phyloP scores from a whole-genome alignment of 2,797 vertebrate species.

The Sebastes minor region DNA sequence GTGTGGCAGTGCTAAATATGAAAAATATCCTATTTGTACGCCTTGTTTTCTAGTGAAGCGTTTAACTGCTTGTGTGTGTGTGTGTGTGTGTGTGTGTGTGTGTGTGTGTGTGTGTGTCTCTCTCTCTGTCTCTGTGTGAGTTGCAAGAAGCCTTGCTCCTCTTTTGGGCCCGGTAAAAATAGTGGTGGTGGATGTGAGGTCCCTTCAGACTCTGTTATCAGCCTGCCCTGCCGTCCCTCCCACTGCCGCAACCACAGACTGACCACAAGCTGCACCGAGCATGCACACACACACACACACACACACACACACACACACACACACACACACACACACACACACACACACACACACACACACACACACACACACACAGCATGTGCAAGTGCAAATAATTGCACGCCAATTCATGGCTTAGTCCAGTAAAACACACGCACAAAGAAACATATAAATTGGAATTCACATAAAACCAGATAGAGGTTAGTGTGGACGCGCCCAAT shows the following conservation, averaged over 20 bases:
- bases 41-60: constrained; percentile 57
- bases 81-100: constrained; percentile 2
- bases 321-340: constrained; percentile 1
- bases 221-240: constrained; percentile 71
- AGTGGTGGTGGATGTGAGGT: constrained; percentile 82
- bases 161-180: constrained; percentile 80
- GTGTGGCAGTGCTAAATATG: constrained; percentile 26
- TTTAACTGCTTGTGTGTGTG: constrained; percentile 38
- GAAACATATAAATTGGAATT: constrained; percentile 57
- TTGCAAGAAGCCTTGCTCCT: constrained; percentile 64
- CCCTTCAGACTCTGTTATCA: constrained; percentile 82
- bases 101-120: background rate
- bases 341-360: constrained; percentile 11
- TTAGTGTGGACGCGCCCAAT: constrained; percentile 66
- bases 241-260: constrained; percentile 77
- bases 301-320: constrained; percentile 11
- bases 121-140: constrained; percentile 30
- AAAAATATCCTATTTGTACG: constrained; percentile 42
- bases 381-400: constrained; percentile 65
- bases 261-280: constrained; percentile 65
- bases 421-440: constrained; percentile 63
- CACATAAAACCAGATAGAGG: constrained; percentile 69
- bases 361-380: constrained; percentile 12
- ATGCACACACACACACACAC: background rate
- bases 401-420: constrained; percentile 49